These are phyloP conservation scores for Lasiommata megera DNA, from an alignment of 2,888 invertebrate genomes.

Conservation along the genomic window DNA sequence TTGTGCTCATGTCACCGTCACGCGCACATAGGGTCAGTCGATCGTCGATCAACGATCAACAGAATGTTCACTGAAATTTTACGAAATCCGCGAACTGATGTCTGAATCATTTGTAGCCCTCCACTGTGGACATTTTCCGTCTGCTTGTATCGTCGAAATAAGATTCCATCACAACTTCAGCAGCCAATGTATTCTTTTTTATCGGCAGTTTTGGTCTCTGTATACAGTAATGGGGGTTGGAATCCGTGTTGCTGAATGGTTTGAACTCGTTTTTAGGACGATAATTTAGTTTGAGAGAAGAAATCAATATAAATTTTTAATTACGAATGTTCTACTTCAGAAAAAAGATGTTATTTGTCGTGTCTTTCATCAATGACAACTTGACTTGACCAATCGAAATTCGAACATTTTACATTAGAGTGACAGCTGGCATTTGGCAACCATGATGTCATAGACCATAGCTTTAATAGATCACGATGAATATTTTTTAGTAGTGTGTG, in stretches of 20 bases:
- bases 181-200: constrained; percentile 53
- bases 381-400: constrained; percentile 45
- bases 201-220: constrained; percentile 29
- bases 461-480: neutral
- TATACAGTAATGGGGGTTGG: constrained; percentile 13
- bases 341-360: constrained; percentile 53
- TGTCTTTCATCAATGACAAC: constrained; percentile 45
- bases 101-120: constrained; percentile 69
- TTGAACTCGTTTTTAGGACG: constrained; percentile 12
- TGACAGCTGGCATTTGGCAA: constrained; percentile 36
- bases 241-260: constrained; percentile 8
- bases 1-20: constrained; percentile 81
- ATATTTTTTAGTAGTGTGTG: too few species aligned
- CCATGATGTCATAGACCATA: constrained; percentile 20
- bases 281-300: constrained; percentile 20
- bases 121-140: constrained; percentile 66
- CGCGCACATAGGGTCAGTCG: constrained; percentile 66
- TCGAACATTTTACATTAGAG: constrained; percentile 39
- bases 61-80: constrained; percentile 37
- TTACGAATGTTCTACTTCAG: constrained; percentile 54
- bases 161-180: constrained; percentile 72
- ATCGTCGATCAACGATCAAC: constrained; percentile 60
- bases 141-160: constrained; percentile 57
- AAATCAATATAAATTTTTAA: constrained; percentile 27
- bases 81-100: constrained; percentile 33